phyloP scores from a whole-genome alignment of 2,113 vertebrate genomes.

The Lepus americanus region DNA sequence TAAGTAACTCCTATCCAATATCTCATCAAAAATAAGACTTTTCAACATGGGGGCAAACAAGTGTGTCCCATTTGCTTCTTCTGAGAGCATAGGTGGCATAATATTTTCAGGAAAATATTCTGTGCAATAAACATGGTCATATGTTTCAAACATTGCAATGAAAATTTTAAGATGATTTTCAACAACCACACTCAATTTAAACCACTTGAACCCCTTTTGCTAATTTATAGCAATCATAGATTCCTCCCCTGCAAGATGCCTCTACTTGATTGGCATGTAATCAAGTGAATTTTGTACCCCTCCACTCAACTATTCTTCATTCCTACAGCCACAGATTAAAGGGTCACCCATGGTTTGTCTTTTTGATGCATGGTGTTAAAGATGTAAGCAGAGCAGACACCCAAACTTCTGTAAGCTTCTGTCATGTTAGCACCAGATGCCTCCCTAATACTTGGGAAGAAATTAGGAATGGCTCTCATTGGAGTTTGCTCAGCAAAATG shows the following conservation, averaged over 20 bases:
- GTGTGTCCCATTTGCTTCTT: background rate
- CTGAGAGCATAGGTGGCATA: background rate
- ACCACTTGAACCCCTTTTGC: background rate
- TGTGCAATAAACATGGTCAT: slow-evolving; percentile 5
- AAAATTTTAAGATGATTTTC: slow-evolving; percentile 60
- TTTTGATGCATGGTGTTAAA: background rate
- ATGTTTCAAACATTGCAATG: slow-evolving; percentile 50
- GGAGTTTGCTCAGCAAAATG: background rate
- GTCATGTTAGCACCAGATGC: background rate
- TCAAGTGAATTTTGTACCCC: background rate
- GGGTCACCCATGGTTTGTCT: background rate
- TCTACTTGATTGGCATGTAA: slow-evolving; percentile 1
- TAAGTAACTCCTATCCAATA: slow-evolving; percentile 45
- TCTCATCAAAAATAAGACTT: slow-evolving; percentile 29
- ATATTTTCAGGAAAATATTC: slow-evolving; percentile 65
- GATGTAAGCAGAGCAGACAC: background rate
- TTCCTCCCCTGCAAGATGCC: background rate
- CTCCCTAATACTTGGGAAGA: background rate
- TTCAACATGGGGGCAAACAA: slow-evolving; percentile 44
- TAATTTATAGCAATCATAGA: background rate
- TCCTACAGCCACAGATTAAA: background rate
- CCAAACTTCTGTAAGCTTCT: background rate
- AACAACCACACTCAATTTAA: slow-evolving; percentile 47
- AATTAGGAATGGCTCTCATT: background rate
- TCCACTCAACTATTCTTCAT: background rate